These are phyloP conservation scores for Polymixis lichenea DNA, from an alignment of 2,888 invertebrate genomes.

Conservation along the genomic window DNA sequence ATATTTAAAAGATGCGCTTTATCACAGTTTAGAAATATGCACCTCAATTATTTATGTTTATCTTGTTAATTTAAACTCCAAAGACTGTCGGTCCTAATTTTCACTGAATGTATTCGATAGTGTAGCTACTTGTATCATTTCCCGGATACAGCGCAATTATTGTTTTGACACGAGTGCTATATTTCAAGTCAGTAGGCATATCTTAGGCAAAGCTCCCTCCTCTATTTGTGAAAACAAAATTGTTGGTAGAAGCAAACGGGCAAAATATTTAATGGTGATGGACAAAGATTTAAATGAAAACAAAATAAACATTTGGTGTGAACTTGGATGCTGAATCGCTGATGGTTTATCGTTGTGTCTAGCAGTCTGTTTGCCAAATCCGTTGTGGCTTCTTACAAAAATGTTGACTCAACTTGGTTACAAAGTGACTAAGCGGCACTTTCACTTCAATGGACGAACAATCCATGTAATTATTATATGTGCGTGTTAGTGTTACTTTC, in stretches of 20 bases:
- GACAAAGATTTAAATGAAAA: conserved; percentile 36
- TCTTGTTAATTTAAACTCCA: conserved; percentile 19
- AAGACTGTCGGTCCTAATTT: neutral
- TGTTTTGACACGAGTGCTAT: conserved; percentile 24
- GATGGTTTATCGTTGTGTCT: conserved; percentile 10
- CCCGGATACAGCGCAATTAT: conserved; percentile 28
- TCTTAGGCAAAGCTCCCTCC: conserved; percentile 11
- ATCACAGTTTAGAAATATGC: conserved; percentile 4
- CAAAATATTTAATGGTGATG: conserved; percentile 28
- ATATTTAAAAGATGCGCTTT: conserved; percentile 30
- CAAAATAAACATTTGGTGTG: conserved; percentile 38
- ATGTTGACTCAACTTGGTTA: conserved; percentile 57
- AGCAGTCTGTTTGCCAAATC: conserved; percentile 23
- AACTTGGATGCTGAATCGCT: conserved; percentile 27
- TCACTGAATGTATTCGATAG: neutral
- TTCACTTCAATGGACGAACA: conserved; percentile 66
- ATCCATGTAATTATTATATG: conserved; percentile 64
- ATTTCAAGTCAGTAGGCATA: conserved; percentile 25
- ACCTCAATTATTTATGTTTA: conserved; percentile 20
- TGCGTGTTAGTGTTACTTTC: conserved; percentile 69
- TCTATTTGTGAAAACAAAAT: conserved; percentile 22
- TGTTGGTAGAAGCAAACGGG: conserved; percentile 28
- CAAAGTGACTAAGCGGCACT: conserved; percentile 62
- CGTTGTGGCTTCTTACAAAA: conserved; percentile 23
- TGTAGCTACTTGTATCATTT: conserved; percentile 17